Percentiles rank a stretch among this genome's conserved stretches.
Conservation (phyloP, 2,888 invertebrate species). For the Geophilus truncorum region DNA sequence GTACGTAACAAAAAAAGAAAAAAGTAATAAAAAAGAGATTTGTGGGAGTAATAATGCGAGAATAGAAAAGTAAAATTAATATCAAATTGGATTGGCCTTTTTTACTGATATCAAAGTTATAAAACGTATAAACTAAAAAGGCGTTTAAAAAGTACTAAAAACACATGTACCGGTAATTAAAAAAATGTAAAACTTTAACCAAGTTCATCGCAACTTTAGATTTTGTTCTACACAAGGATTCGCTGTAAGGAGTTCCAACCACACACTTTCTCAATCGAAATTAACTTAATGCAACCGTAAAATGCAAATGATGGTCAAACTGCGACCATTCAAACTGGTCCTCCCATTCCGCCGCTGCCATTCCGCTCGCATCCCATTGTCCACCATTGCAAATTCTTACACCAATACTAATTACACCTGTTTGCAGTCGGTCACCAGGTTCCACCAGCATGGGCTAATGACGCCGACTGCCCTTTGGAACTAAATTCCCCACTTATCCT, state of each 20-base stretch:
- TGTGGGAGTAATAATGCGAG: neutral
- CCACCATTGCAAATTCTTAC: neutral
- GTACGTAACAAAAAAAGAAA: neutral
- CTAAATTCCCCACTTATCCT: constrained; percentile 24
- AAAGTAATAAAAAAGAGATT: neutral
- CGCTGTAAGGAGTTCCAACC: too few species aligned
- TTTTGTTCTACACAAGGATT: neutral
- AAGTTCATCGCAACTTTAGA: neutral
- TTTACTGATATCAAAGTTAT: neutral
- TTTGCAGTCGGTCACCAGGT: constrained; percentile 20
- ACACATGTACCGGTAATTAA: too few species aligned
- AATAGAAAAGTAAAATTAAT: neutral
- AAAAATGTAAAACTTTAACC: too few species aligned
- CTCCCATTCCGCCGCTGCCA: neutral
- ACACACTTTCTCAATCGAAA: neutral
- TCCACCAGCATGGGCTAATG: neutral
- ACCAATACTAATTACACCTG: constrained; percentile 21
- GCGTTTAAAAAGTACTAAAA: too few species aligned
- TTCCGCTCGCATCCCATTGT: neutral
- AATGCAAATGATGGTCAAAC: neutral
- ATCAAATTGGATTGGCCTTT: neutral
- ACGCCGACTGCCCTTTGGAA: constrained; percentile 17
- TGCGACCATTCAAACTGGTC: neutral
- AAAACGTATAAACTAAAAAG: too few species aligned
- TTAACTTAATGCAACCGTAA: neutral